Conservation (phyloP, 1,140 invertebrate species). For the Thaumetopoea pityocampa region DNA sequence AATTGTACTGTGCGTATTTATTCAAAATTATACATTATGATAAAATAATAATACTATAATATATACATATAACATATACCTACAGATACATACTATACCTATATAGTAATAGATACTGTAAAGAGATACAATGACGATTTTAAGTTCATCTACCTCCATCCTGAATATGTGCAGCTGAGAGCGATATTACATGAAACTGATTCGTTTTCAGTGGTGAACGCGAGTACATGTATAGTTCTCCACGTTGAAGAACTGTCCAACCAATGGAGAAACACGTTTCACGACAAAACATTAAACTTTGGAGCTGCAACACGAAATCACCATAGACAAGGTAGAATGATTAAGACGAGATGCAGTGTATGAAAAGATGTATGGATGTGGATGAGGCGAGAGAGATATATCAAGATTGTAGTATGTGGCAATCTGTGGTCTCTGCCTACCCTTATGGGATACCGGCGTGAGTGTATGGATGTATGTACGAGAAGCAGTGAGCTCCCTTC, state of each 20-base stretch:
- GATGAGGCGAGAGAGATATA: too few relatives aligned
- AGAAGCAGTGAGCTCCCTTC: too few relatives aligned
- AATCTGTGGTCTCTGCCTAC: too few relatives aligned
- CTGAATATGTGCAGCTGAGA: neutral
- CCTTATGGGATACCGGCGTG: too few relatives aligned
- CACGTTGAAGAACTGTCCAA: constrained; percentile 55
- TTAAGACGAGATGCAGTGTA: constrained; percentile 7
- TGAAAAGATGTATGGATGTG: constrained; percentile 29
- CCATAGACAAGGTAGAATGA: neutral
- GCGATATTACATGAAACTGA: neutral
- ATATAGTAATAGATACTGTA: too few relatives aligned
- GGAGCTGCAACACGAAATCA: constrained; percentile 6
- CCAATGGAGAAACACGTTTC: constrained; percentile 13
- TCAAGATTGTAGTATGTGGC: too few relatives aligned
- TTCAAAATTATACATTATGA: too few relatives aligned
- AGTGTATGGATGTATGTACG: too few relatives aligned
- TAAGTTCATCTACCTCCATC: neutral
- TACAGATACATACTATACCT: too few relatives aligned
- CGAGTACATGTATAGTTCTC: constrained; percentile 77
- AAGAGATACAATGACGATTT: neutral
- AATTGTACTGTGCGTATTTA: too few relatives aligned
- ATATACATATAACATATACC: too few relatives aligned
- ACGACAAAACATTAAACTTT: constrained; percentile 1
- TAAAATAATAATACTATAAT: too few relatives aligned
- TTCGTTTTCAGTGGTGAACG: constrained; percentile 76